A percentile compares a stretch with the other conserved stretches of the same genome.
Evolutionary conservation across 2,113 vertebrate genomes (phyloP).

Genomic region (Rhinolophus sinicus): DNA sequence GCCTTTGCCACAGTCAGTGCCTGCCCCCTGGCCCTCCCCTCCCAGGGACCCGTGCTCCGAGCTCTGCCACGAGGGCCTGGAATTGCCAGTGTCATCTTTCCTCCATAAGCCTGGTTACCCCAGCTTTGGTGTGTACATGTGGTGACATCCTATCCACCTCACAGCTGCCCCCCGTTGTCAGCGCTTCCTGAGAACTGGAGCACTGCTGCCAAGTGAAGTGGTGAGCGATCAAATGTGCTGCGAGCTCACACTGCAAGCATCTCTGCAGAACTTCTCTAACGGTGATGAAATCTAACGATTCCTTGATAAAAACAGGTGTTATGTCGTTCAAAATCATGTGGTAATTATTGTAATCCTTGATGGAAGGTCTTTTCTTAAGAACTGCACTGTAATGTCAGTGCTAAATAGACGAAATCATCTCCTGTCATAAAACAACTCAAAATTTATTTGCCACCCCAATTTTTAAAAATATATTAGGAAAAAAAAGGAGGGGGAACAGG

Average conservation of each 20-base stretch:
- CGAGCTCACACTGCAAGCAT: fast-evolving
- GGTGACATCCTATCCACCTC: neutral
- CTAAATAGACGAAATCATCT: neutral
- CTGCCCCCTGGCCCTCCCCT: neutral
- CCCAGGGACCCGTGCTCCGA: fast-evolving
- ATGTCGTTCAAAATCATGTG: neutral
- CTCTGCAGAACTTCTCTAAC: neutral
- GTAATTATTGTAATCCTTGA: neutral
- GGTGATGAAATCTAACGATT: too few relatives aligned
- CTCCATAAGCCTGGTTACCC: neutral
- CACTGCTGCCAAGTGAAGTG: fast-evolving
- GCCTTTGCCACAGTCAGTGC: too few relatives aligned
- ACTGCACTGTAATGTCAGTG: too few relatives aligned
- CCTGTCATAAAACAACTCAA: neutral
- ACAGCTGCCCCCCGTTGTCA: neutral
- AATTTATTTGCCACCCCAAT: neutral
- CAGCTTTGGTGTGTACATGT: fast-evolving
- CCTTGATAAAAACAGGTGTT: neutral
- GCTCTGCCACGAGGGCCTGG: fast-evolving
- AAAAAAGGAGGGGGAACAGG: neutral
- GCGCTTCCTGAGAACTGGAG: fast-evolving
- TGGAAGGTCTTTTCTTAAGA: neutral
- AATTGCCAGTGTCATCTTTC: neutral
- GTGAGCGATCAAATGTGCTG: fast-evolving
- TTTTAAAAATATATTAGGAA: neutral